Evolutionary conservation across 2,888 invertebrate genomes (phyloP).

Genomic region (Diachrysia chrysitis): DNA sequence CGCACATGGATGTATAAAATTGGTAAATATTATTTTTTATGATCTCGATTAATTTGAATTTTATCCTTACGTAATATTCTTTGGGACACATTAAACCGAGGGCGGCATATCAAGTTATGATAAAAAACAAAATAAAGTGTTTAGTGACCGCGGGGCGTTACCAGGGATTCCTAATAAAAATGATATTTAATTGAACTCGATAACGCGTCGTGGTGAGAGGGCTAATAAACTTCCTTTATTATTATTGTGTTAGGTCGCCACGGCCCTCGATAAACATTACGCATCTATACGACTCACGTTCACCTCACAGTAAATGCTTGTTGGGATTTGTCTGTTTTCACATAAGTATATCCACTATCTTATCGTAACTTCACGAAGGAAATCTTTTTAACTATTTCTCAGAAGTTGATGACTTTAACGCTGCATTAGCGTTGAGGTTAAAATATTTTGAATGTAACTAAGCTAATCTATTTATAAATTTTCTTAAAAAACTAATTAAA

Average conservation of each 20-base stretch:
- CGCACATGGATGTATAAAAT: constrained; percentile 71
- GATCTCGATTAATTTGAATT: constrained; percentile 44
- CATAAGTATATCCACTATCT: constrained; percentile 58
- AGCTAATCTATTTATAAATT: constrained; percentile 33
- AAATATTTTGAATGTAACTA: not conserved
- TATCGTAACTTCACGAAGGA: constrained; percentile 49
- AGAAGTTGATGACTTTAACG: constrained; percentile 34
- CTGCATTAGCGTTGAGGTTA: constrained; percentile 36
- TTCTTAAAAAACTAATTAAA: constrained; percentile 13
- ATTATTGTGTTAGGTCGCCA: constrained; percentile 82
- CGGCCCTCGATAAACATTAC: constrained; percentile 76
- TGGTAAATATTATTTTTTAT: constrained; percentile 65
- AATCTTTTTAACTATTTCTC: constrained; percentile 57
- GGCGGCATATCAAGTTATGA: constrained; percentile 68
- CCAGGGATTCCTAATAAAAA: constrained; percentile 86
- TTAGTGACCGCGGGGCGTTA: constrained; percentile 80
- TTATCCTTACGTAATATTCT: constrained; percentile 61
- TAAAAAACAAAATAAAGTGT: constrained; percentile 72
- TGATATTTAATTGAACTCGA: constrained; percentile 88
- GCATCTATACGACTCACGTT: constrained; percentile 65
- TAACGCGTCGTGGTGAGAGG: constrained; percentile 83
- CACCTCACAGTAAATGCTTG: constrained; percentile 59
- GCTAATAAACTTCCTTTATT: constrained; percentile 87
- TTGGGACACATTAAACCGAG: constrained; percentile 65
- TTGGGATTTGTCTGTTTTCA: constrained; percentile 61